A percentile compares a stretch with the other conserved stretches of the same genome.
Conservation (phyloP, 2,113 vertebrate species). For the Erpornis zantholeuca region DNA sequence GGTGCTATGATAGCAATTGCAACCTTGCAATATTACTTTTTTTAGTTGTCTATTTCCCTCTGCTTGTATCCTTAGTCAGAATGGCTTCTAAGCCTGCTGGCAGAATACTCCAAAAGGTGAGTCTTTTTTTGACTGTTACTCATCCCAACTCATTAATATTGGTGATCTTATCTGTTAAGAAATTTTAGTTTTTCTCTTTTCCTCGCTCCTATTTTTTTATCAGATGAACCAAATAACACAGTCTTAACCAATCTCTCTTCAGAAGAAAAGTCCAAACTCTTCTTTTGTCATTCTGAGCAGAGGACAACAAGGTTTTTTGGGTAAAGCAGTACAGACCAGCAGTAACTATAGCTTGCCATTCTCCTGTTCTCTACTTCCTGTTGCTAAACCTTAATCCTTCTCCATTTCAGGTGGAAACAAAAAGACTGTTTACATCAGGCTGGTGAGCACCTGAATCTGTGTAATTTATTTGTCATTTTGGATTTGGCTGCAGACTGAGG, state of each 20-base stretch:
- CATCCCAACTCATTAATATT: neutral
- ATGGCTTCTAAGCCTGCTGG: neutral
- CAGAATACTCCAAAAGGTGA: neutral
- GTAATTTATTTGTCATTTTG: neutral
- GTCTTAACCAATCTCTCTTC: neutral
- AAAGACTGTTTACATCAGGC: neutral
- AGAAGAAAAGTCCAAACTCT: neutral
- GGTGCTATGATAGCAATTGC: neutral
- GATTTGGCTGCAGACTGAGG: neutral
- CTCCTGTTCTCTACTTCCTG: neutral
- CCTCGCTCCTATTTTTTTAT: neutral
- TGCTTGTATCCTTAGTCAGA: neutral
- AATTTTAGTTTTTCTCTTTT: neutral
- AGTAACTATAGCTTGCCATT: neutral
- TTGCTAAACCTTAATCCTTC: neutral
- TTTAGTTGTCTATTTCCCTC: neutral
- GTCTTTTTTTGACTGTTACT: neutral
- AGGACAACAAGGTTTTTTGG: neutral
- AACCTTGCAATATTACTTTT: neutral
- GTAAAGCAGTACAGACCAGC: neutral
- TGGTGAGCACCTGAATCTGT: neutral
- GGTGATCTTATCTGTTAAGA: rapidly evolving
- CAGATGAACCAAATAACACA: neutral
- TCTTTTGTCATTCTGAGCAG: neutral
- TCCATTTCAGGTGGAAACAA: neutral